Evolutionary conservation across 2,797 vertebrate species (phyloP), one percentile per base, ranked within the genome.

Genomic region (Bufotes viridis): DNA sequence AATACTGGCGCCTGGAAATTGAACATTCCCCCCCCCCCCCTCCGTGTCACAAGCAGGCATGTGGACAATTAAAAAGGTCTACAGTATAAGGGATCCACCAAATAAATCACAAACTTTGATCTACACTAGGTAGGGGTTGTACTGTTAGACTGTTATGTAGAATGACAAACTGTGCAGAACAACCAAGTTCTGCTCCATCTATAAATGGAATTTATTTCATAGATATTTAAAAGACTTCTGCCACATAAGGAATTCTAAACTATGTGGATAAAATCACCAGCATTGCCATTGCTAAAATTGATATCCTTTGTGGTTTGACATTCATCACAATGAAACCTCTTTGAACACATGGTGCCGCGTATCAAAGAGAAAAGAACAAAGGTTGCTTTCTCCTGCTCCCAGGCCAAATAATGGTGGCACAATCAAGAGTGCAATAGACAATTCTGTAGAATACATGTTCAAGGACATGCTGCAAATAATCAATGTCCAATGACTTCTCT

Each of bases 311-410:
- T 53, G 49, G 42, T 51, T 75, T 53, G 42, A 75, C 18, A 75
- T 75, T 75, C 49, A 53, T 76, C 74, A 76, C 74, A 76, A 76
- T 51, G 74, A 76, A 76, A 76, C n/a, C 11, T 22, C 74, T 76
- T 76, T 76, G 74, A 76, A 76, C 74, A 22, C 74, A 53, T 49
- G 20, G 13, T 53, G 74, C 74, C 74, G 11, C 51, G 74, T 51
- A 76, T 76, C 42, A 76, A 76, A 76, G 49, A 76, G 49, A 53
- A 53, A 42, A 76, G 49, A 76, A 76, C 74, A 76, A 76, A 76
- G 74, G 74, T 76, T 76, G 42, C 20, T 53, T 49, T 76, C 74
- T 76, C 74, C 74, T 53, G 49, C 74, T 76, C 74, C 74, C 74
- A 76, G 75, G 49, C 75, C 49, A 78, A 55, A 24, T 55, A 78